Base-by-base conservation (phyloP, 2,113 vertebrate genomes). In the Pluvianellus socialis region DNA sequence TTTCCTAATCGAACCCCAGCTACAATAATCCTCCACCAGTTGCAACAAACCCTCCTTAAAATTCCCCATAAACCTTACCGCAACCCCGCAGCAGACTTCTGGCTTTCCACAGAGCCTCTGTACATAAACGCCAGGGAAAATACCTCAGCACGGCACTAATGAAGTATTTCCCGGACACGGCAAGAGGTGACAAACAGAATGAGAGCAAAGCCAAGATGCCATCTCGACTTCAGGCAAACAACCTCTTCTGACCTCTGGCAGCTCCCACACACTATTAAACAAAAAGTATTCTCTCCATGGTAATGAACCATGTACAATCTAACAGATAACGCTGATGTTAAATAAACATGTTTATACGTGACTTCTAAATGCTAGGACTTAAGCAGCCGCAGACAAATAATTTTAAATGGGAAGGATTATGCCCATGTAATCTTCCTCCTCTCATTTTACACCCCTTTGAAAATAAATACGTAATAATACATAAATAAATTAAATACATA, bases 291-390 rank as follows among this genome's bases (percentile, higher is more conserved):
- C 92, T 95, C 90, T 94, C 91, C 96, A 82, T 85, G 93, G 85
- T 97, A 97, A 91, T 93, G 95, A 96, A 93, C 92, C 94, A 90
- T 95, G 88, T 88, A 71, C 90, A 86, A 93, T 94, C 94, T 82
- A 89, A 81, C 86, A 95, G 95, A 92, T 95, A 97, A 93, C 44
- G 1, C 49, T 61, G 79, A 61, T 85, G 90, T 88, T 96, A 97
- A 97, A 95, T 62, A 95, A 97, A 97, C 89, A 68, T 56, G 92
- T 96, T 96, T 94, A 22, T 88, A 42, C 32, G 55, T 16, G 94
- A 73, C 86, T 92, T 53, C 71, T 76, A 94, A 94, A 90, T 42
- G 75, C 82, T 23, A 58, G 74, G 66, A 76, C 40, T 95, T 90
- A 92, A 73, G 92, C 49, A 88, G 86, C 86, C 71, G 75, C 42